A percentile compares a stretch with the other conserved stretches of the same genome.
phyloP scores from a whole-genome alignment of 2,797 vertebrate species.

The Megalops cyprinoides region DNA sequence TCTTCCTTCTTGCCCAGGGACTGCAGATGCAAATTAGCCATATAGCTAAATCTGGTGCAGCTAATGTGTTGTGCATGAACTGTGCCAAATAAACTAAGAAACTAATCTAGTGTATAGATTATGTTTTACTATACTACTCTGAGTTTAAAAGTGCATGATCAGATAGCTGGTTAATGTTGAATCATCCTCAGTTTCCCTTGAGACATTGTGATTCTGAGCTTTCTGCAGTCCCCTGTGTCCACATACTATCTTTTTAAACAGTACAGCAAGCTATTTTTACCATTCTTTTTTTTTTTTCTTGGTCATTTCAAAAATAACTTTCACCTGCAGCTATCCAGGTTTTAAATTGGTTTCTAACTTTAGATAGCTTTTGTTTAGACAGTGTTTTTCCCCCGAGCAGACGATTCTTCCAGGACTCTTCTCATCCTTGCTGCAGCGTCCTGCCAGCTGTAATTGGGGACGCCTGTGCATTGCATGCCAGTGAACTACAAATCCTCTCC shows the following conservation, averaged over 20 bases:
- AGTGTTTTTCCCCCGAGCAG: background rate
- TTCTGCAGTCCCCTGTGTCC: background rate
- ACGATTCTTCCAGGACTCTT: background rate
- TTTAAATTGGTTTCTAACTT: constrained; percentile 5
- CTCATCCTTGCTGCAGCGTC: background rate
- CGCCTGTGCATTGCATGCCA: background rate
- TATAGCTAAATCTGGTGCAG: too few relatives aligned
- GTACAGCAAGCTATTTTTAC: background rate
- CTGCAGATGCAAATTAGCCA: too few relatives aligned
- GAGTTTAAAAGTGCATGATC: background rate
- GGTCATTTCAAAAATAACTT: background rate
- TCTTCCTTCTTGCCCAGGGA: too few relatives aligned
- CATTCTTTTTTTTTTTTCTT: background rate
- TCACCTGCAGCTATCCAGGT: background rate
- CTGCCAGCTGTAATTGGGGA: constrained; percentile 5
- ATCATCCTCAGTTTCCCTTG: background rate
- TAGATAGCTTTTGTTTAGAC: background rate
- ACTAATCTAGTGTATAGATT: background rate
- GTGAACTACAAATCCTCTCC: background rate
- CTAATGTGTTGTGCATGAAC: too few relatives aligned
- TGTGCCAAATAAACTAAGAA: too few relatives aligned
- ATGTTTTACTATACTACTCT: background rate
- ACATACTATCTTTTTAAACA: background rate
- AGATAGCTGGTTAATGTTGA: background rate
- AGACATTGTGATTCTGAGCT: background rate